Base-by-base conservation (phyloP, 2,113 vertebrate genomes). In the Stictonetta naevosa region DNA sequence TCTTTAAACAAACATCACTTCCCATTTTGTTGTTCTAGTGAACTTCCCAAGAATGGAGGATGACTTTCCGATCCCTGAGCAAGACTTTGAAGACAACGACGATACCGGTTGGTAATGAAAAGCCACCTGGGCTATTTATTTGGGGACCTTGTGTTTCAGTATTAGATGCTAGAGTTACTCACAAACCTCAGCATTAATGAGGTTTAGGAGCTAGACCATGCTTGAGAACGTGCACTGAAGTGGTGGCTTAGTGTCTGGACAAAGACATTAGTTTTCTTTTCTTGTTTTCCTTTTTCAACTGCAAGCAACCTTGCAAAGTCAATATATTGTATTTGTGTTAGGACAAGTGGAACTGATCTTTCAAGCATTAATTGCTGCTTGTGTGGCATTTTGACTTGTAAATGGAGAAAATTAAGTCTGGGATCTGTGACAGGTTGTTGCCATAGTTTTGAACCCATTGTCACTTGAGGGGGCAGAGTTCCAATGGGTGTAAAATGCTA, bases 11-110 rank as follows among this genome's bases (percentile, higher is more conserved):
- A 73, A 83, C 3, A 26, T 26, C 67, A 34, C 81, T 94, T 97
- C 60, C 71, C 74, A 90, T 94, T 95, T 96, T 97, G 93, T 97
- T 86, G 36, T 98, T 97, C 48, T 33, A 98, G 98, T 98, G 94
- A 97, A 98, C 87, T 97, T 98, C 72, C 97, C 98, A 75, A 90
- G 92, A 74, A 76, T 94, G 93, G 93, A 96, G 55, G 95, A 97
- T 77, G 96, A 95, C 52, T 86, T 97, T 88, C 96, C 96, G 13
- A 94, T 93, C 77, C 97, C 97, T 8, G 97, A 97, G 91, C 97
- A 95, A 81, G 97, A 96, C 50, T 98, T 97, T 48, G 98, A 97
- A 87, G 98, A 98, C 84, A 96, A 68, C 11, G 48, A 93, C 85
- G 97, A 96, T 92, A 20, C 97, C 91, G 97, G 98, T 98, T 83